Evolutionary conservation across 2,113 vertebrate genomes (phyloP), one percentile per base, ranked within the genome.

Genomic region (Etheostoma cragini): DNA sequence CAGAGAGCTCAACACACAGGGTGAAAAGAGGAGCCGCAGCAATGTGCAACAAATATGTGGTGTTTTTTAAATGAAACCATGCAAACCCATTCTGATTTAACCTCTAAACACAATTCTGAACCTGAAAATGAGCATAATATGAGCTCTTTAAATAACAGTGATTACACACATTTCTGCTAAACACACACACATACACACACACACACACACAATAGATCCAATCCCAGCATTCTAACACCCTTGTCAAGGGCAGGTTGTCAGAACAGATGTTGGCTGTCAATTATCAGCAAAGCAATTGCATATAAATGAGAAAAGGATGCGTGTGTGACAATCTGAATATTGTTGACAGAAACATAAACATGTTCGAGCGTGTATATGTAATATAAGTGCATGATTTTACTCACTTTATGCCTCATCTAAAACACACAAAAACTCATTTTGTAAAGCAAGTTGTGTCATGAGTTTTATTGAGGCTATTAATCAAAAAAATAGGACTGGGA

Each of bases 311-410:
- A 64, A 70, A 53, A 67, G 11, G 6, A 42, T 52, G n/a, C 38
- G 16, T 60, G 11, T 15, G 57, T 33, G 81, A 74, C 69, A 72
- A 78, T 83, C 63, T 56, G 54, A 61, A 38, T 67, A 49, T 33
- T 62, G 21, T n/a, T 8, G 21, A 47, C 7, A 26, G 2, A 66
- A 73, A 53, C 45, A 66, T 45, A 15, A 19, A 45, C 16, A 33
- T 3, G 12, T 52, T 6, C 2, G 42, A 72, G 30, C 26, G 21
- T 54, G 16, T 21, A 13, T 35, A 3, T 19, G 35, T 19, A 8
- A 63, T 19, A 19, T 1, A 14, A 67, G 17, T 15, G 72, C n/a
- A 35, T 54, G 0, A 8, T 49, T 76, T 35, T 76, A 49, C 22
- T 8, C 1, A 5, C 63, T 17, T 80, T 4, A 58, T 0, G 19